Conservation (phyloP, 2,888 invertebrate genomes). For the Acrocera orbiculus region DNA sequence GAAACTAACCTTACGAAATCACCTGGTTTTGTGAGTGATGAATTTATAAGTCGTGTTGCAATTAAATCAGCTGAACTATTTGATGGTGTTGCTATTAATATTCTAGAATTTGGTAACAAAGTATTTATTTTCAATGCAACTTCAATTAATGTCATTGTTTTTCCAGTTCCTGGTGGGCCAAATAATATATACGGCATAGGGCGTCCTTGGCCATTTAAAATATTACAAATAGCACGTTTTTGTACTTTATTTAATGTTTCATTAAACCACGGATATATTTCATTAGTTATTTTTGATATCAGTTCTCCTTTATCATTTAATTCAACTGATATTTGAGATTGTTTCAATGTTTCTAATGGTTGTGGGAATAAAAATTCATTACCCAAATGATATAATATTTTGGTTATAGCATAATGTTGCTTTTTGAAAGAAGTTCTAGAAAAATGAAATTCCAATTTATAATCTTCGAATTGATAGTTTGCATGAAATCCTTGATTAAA, state of each 20-base stretch:
- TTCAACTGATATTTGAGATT: constrained; percentile 19
- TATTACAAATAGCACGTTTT: constrained; percentile 59
- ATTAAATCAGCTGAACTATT: constrained; percentile 85
- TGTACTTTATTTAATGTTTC: constrained; percentile 54
- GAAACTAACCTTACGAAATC: constrained; percentile 64
- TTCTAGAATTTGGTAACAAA: constrained; percentile 48
- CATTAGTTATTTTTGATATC: constrained; percentile 12
- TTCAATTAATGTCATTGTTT: constrained; percentile 73
- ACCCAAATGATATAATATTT: constrained; percentile 43
- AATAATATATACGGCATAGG: constrained; percentile 68
- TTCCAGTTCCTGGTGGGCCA: constrained; percentile 81
- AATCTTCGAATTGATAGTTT: constrained; percentile 56
- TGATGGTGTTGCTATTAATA: constrained; percentile 75
- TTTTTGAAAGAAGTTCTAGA: constrained; percentile 43
- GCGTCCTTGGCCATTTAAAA: constrained; percentile 58
- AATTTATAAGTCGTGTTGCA: constrained; percentile 55
- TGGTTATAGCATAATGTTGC: constrained; percentile 55
- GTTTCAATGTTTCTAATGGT: constrained; percentile 15
- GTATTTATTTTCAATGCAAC: constrained; percentile 60
- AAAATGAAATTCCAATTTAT: constrained; percentile 53
- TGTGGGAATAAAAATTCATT: constrained; percentile 53
- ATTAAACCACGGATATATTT: constrained; percentile 48
- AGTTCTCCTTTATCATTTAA: constrained; percentile 18
- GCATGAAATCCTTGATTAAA: constrained; percentile 60
- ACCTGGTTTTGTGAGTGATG: constrained; percentile 38